A percentile compares a stretch with the other conserved stretches of the same genome.
Conservation (phyloP, 2,113 vertebrate genomes). For the Dunckerocampus dactyliophorus region DNA sequence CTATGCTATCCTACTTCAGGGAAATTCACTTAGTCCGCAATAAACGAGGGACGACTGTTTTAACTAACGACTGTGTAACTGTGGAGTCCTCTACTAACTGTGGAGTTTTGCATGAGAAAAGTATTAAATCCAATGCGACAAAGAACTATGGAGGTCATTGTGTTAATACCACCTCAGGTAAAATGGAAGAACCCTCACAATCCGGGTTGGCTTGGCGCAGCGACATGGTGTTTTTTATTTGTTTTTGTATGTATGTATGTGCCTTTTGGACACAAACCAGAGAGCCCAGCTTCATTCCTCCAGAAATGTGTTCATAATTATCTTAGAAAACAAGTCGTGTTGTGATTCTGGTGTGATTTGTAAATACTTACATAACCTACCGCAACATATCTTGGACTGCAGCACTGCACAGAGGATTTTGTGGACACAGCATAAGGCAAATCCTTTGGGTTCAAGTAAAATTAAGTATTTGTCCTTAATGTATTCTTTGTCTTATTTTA, state of each 20-base stretch:
- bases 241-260: background rate
- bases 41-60: too few relatives aligned
- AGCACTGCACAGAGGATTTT: background rate
- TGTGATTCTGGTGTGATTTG: too few relatives aligned
- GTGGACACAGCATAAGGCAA: background rate
- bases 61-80: too few relatives aligned
- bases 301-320: too few relatives aligned
- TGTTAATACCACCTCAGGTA: slow-evolving; percentile 28
- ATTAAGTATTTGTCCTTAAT: too few relatives aligned
- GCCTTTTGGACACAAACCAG: background rate
- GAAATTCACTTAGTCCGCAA: too few relatives aligned
- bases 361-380: background rate
- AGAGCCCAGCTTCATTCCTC: too few relatives aligned
- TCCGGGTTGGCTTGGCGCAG: background rate
- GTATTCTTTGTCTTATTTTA: too few relatives aligned
- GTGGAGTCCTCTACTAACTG: too few relatives aligned
- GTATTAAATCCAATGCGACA: slow-evolving; percentile 2
- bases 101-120: slow-evolving; percentile 17
- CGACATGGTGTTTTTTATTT: background rate
- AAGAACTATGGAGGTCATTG: slow-evolving; percentile 18
- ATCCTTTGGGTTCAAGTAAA: too few relatives aligned
- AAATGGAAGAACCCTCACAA: slow-evolving; percentile 15
- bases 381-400: background rate
- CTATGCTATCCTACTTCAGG: too few relatives aligned
- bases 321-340: too few relatives aligned